Conservation (phyloP, 2,113 vertebrate species). For the Cinclus mexicanus region DNA sequence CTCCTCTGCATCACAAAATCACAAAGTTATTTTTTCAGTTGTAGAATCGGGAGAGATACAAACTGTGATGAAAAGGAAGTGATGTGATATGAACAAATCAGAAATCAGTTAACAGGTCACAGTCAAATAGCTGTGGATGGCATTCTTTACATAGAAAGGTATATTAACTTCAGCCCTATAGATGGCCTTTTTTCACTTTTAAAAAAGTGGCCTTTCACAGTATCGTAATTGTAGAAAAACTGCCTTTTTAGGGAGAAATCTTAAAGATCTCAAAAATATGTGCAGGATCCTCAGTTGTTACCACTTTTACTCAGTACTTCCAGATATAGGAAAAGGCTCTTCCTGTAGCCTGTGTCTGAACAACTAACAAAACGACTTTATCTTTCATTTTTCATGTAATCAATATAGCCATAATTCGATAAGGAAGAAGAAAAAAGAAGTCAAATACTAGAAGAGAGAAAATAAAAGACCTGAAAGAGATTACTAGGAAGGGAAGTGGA, state of each 20-base stretch:
- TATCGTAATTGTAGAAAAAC: neutral
- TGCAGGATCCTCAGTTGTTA: neutral
- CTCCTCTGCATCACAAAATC: neutral
- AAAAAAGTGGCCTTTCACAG: neutral
- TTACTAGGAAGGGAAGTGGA: neutral
- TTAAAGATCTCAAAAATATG: neutral
- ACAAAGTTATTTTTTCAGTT: neutral
- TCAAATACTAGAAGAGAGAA: neutral
- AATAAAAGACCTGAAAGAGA: neutral
- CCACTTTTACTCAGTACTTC: neutral
- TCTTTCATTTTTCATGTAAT: neutral
- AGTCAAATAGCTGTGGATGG: neutral
- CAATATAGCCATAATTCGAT: neutral
- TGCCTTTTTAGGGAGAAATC: neutral
- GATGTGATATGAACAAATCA: neutral
- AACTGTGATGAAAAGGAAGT: neutral
- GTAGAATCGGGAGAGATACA: neutral
- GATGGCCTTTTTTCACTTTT: neutral
- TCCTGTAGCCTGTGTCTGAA: neutral
- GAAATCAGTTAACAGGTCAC: neutral
- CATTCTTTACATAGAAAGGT: neutral
- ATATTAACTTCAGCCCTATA: neutral
- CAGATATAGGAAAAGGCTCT: neutral
- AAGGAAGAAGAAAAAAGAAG: neutral
- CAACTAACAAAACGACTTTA: neutral